Conservation (phyloP, 2,797 vertebrate genomes). For the Cynopterus sphinx region DNA sequence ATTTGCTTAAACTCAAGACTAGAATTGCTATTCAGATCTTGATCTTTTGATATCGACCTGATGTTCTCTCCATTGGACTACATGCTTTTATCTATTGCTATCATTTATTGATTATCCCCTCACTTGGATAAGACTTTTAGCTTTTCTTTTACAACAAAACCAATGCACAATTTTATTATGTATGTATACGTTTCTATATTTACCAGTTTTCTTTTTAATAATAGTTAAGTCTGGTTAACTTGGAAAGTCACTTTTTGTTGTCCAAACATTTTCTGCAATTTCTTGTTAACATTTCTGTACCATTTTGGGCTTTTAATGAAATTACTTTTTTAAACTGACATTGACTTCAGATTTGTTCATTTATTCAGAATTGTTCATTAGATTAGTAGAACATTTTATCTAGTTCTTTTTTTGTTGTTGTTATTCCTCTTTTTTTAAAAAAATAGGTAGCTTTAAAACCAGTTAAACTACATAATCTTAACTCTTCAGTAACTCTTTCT, state of each 20-base stretch:
- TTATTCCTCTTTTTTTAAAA: neutral
- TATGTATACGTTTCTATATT: neutral
- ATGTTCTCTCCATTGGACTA: neutral
- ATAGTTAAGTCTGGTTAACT: neutral
- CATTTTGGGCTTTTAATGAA: conserved; percentile 1
- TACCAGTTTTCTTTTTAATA: neutral
- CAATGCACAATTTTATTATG: neutral
- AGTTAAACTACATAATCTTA: conserved; percentile 22
- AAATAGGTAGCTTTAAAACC: neutral
- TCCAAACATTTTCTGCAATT: neutral
- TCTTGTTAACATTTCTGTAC: neutral
- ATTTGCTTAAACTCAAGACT: neutral
- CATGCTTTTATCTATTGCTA: neutral
- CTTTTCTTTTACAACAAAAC: neutral
- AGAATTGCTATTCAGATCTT: neutral
- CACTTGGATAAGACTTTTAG: neutral
- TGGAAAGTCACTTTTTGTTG: neutral
- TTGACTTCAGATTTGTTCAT: neutral
- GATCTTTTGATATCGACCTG: neutral
- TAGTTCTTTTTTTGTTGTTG: neutral
- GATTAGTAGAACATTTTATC: neutral
- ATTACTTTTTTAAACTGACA: neutral
- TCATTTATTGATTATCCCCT: neutral
- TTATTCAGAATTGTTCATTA: neutral
- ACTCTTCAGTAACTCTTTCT: conserved; percentile 73